A percentile compares a stretch with the other conserved stretches of the same genome.
These are phyloP conservation scores for Actinia equina DNA, from an alignment of 64 coral and sea anemone species.

Conservation along the genomic window DNA sequence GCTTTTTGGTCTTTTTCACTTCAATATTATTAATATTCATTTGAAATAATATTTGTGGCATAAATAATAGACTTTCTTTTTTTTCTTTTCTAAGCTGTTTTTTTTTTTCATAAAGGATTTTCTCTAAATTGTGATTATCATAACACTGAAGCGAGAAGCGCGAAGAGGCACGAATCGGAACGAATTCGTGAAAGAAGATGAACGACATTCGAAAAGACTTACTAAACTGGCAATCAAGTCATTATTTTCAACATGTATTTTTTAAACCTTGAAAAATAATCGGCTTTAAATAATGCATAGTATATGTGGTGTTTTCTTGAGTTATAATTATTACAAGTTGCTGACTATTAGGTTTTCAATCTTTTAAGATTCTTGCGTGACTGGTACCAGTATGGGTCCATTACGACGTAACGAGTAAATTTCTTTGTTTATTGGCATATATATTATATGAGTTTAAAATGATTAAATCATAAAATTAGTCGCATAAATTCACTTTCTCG, in stretches of 20 bases:
- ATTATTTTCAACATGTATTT: not conserved
- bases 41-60: not conserved
- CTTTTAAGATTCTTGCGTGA: not conserved
- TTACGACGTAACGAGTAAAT: not conserved
- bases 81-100: not conserved
- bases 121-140: too few species aligned
- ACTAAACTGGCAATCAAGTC: not conserved
- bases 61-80: not conserved
- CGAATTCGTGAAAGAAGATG: not conserved
- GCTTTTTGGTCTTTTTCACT: not conserved
- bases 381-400: not conserved
- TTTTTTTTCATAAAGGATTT: not conserved
- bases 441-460: not conserved
- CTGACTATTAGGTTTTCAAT: not conserved
- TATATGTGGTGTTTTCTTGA: not conserved
- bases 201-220: not conserved
- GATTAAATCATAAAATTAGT: not conserved
- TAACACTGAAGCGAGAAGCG: too few species aligned
- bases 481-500: not conserved
- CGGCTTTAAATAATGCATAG: constrained; percentile 2
- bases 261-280: not conserved
- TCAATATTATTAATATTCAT: not conserved
- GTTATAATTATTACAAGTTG: not conserved
- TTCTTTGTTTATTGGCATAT: not conserved
- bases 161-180: not conserved